A percentile compares a stretch with the other conserved stretches of the same genome.
phyloP scores from a whole-genome alignment of 2,113 vertebrate genomes.

The Nanger granti region DNA sequence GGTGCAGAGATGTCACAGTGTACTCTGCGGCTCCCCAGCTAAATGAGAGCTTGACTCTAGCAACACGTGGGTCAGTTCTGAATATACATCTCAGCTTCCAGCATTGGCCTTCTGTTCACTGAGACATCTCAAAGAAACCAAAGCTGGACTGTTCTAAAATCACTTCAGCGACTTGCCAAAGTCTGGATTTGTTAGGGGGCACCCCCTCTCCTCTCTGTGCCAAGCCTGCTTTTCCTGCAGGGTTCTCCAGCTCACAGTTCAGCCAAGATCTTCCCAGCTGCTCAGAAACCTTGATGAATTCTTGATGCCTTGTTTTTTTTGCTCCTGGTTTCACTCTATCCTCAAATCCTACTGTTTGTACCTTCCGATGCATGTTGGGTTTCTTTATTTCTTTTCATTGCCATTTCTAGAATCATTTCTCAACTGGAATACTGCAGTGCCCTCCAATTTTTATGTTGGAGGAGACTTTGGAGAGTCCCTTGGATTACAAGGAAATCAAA shows the following conservation, averaged over 20 bases:
- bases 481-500: background rate
- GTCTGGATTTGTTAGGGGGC: no score
- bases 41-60: slow-evolving; percentile 37
- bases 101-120: slow-evolving; percentile 27
- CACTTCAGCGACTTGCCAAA: background rate
- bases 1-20: background rate
- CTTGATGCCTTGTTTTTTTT: background rate
- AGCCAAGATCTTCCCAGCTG: background rate
- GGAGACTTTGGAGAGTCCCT: background rate
- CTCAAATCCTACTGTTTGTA: background rate
- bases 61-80: slow-evolving; percentile 37
- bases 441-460: background rate
- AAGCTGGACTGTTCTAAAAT: slow-evolving; percentile 15
- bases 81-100: slow-evolving; percentile 38
- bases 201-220: background rate
- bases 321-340: background rate
- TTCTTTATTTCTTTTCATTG: background rate
- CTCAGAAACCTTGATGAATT: background rate
- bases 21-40: slow-evolving; percentile 31
- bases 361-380: background rate
- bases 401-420: background rate
- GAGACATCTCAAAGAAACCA: slow-evolving; percentile 25
- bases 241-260: background rate
- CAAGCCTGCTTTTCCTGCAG: background rate
- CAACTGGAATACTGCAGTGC: background rate